Base-by-base conservation (phyloP, 23 tunicate species). In the Styela plicata region DNA sequence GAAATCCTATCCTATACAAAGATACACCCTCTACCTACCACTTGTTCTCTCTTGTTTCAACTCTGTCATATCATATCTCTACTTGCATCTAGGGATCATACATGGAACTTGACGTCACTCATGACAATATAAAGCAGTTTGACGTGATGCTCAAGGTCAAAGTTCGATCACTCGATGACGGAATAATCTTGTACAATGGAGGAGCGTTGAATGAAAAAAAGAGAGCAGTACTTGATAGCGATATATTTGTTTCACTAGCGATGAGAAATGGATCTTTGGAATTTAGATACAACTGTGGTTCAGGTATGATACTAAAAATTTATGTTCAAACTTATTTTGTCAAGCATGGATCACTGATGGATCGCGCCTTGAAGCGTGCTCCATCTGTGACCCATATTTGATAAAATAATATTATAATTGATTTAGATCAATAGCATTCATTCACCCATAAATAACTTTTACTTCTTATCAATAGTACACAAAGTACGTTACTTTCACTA, bases 221-320 rank as follows among this genome's bases (percentile, higher is more conserved):
- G 44, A 53, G 81, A 10, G 65, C 64, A 17, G 18, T 44, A 21
- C 27, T 7, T 20, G 66, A 25, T 18, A 36, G 52, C 63, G 80
- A 82, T 29, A 24, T 66, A 22, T 88, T 93, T 69, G 75, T 88
- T 22, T 85, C 97, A 1, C 64, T 93, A 1, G 77, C 94, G 0
- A 63, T 93, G 18, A 70, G 80, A 26, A 79, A 80, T 62, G 79
- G 86, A 33, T 91, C 98, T 10, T 31, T 93, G 16, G 94, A 93
- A 74, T 85, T 93, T 68, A 66, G 89, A 69, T 88, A 83, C 63
- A 83, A 74, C 36, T 67, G 79, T 33, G 98, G 98, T 37, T 70
- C 89, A 63, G 98, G 98, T 93, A 2, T 70, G 87, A 17, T 30
- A n/a, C n/a, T n/a, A n/a, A n/a, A n/a, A n/a, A n/a, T n/a, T n/a